A percentile compares a stretch with the other conserved stretches of the same genome.
phyloP scores from a whole-genome alignment of 2,797 vertebrate genomes.

The Australoheros facetus region DNA sequence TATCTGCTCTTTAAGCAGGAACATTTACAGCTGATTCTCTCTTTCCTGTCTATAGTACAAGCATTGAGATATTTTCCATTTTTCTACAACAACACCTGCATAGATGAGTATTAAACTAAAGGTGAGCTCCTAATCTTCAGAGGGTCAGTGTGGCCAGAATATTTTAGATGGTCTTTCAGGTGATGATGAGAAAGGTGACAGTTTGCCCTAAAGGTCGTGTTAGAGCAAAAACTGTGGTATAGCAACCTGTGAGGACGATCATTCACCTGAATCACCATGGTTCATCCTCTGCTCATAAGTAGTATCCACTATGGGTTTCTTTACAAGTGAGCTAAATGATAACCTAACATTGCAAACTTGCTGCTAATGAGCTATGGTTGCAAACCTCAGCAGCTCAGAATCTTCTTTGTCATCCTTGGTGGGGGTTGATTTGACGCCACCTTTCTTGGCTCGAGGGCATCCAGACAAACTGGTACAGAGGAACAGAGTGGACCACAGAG shows the following conservation, averaged over 20 bases:
- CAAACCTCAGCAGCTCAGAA: constrained; percentile 93
- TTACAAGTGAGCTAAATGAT: background rate
- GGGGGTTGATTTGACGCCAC: constrained; percentile 91
- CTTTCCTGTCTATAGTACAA: too few species aligned
- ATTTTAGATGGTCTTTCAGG: too few species aligned
- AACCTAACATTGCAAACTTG: background rate
- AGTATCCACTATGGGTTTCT: background rate
- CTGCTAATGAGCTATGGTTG: background rate
- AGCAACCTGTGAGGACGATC: background rate
- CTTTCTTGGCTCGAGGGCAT: constrained; percentile 98
- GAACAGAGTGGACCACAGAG: background rate
- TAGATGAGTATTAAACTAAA: background rate
- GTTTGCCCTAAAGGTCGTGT: background rate
- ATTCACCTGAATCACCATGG: background rate
- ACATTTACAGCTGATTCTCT: background rate
- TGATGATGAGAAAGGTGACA: background rate
- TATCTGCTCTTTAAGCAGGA: too few species aligned
- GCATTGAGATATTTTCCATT: background rate
- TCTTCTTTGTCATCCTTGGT: constrained; percentile 98
- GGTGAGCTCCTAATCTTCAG: background rate
- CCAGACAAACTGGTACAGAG: constrained; percentile 89
- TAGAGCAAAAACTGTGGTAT: too few species aligned
- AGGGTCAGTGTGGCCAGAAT: background rate
- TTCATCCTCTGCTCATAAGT: background rate
- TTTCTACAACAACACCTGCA: background rate